Percentiles rank a stretch among this genome's conserved stretches.
phyloP scores from a whole-genome alignment of 1,140 invertebrate genomes.

The Caenorhabditis brenneri region DNA sequence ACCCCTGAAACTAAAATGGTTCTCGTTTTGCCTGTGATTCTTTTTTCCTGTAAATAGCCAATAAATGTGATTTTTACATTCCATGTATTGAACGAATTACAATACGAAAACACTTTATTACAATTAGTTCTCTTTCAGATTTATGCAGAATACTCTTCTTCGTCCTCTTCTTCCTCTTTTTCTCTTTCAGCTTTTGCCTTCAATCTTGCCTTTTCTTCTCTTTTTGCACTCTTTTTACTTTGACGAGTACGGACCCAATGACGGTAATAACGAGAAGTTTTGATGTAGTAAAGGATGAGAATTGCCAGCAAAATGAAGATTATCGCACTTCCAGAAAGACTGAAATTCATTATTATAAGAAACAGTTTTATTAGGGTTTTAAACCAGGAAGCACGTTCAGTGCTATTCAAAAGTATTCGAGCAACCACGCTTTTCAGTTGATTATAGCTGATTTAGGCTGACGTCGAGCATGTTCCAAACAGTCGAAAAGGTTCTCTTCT shows the following conservation, averaged over 20 bases:
- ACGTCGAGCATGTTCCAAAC: no score
- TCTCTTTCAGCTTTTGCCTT: slow-evolving; percentile 25
- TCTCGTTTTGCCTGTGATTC: background rate
- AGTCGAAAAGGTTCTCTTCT: no score
- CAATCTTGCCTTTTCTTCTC: slow-evolving; percentile 18
- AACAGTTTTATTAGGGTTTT: no score
- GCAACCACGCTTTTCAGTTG: no score
- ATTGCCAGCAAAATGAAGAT: slow-evolving; percentile 7
- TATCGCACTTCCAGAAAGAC: background rate
- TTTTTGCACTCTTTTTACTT: background rate
- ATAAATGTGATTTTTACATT: background rate
- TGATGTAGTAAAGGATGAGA: slow-evolving; percentile 14
- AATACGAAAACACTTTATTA: background rate
- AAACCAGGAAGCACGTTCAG: no score
- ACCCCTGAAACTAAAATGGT: background rate
- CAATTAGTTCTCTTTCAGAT: background rate
- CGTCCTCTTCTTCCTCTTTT: slow-evolving; percentile 16
- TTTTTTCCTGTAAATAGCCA: slow-evolving; percentile 21
- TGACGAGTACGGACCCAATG: slow-evolving; percentile 7
- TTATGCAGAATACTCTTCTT: slow-evolving; percentile 18
- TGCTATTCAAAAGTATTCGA: no score
- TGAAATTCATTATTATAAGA: no score
- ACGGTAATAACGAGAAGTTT: slow-evolving; percentile 29
- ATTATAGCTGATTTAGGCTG: no score
- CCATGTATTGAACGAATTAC: background rate